A percentile compares a stretch with the other conserved stretches of the same genome.
phyloP scores from a whole-genome alignment of 2,797 vertebrate species.

The Periophthalmus magnuspinnatus region DNA sequence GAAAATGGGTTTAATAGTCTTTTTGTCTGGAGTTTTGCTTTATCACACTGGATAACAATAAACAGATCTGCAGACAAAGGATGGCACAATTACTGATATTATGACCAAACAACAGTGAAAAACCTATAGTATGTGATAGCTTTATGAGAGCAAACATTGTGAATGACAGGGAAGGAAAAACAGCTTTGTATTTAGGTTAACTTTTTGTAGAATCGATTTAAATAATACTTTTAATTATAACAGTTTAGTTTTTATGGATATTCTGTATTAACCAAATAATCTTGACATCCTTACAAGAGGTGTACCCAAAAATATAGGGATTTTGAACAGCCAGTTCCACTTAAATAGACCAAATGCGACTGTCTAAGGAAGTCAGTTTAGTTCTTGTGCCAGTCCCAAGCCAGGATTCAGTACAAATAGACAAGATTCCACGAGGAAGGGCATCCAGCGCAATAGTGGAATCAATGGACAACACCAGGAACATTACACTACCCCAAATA shows the following conservation, averaged over 20 bases:
- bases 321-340: background rate
- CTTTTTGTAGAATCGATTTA: no score
- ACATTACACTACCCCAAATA: background rate
- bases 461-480: background rate
- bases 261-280: no score
- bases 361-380: background rate
- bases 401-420: background rate
- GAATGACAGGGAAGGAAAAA: no score
- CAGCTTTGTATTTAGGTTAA: no score
- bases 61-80: no score
- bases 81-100: no score
- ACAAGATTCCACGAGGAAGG: background rate
- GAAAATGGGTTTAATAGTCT: conserved; percentile 8
- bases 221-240: no score
- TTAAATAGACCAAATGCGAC: background rate
- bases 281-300: no score
- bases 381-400: background rate
- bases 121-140: no score
- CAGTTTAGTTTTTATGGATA: no score
- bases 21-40: background rate
- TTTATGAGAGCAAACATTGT: no score
- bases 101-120: no score
- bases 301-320: background rate
- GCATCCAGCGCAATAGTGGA: background rate
- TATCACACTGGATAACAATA: background rate